Conservation (phyloP, 2,113 vertebrate genomes). For the Ageneiosus marmoratus region DNA sequence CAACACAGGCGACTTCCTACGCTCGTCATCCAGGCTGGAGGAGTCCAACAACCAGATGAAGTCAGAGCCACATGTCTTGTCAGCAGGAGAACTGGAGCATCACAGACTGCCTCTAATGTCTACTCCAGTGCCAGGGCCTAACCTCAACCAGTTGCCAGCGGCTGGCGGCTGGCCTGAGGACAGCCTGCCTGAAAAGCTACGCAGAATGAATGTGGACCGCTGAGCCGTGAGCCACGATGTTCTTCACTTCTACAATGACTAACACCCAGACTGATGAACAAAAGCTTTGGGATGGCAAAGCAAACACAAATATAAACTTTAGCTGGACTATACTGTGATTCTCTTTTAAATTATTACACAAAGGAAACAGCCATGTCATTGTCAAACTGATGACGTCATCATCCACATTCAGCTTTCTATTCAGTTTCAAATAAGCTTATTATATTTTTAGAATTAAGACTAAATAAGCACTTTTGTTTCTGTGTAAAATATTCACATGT, state of each 20-base stretch:
- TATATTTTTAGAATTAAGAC: slow-evolving; percentile 2
- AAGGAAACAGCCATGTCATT: slow-evolving; percentile 41
- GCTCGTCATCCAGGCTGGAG: slow-evolving; percentile 69
- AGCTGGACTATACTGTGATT: slow-evolving; percentile 47
- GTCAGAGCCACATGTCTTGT: slow-evolving; percentile 65
- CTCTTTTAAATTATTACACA: slow-evolving; percentile 32
- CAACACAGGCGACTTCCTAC: slow-evolving; percentile 76
- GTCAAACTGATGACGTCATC: slow-evolving; percentile 9
- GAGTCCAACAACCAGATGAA: slow-evolving; percentile 70
- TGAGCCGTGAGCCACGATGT: slow-evolving; percentile 54
- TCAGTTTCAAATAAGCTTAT: slow-evolving; percentile 19
- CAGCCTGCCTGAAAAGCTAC: slow-evolving; percentile 76
- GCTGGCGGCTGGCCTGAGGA: slow-evolving; percentile 70
- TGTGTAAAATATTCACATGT: slow-evolving; percentile 26
- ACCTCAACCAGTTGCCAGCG: slow-evolving; percentile 52
- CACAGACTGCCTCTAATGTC: slow-evolving; percentile 59
- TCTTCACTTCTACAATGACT: neutral
- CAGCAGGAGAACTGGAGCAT: slow-evolving; percentile 56
- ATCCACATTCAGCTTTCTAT: slow-evolving; percentile 6
- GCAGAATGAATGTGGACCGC: slow-evolving; percentile 73
- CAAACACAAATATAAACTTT: slow-evolving; percentile 33
- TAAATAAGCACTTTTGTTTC: neutral
- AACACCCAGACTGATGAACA: neutral
- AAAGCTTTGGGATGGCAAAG: slow-evolving; percentile 9
- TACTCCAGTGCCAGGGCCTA: slow-evolving; percentile 42